phyloP scores from a whole-genome alignment of 2,113 vertebrate genomes.

The Patagioenas fasciata region DNA sequence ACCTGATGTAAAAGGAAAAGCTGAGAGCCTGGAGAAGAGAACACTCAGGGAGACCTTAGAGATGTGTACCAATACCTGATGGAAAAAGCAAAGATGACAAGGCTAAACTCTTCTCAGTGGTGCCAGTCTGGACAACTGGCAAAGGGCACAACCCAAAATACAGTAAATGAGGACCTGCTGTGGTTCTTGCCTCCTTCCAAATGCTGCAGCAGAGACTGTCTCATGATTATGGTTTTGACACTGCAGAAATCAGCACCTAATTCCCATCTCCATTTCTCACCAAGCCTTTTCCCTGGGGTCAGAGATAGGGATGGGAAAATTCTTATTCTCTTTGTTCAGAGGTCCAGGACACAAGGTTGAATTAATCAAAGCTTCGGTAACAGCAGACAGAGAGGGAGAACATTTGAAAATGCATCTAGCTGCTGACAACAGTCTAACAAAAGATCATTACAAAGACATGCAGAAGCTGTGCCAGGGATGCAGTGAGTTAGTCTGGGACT shows the following conservation, averaged over 20 bases:
- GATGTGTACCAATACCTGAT: background rate
- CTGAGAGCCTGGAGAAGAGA: background rate
- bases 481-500: background rate
- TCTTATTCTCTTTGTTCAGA: background rate
- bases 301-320: background rate
- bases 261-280: background rate
- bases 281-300: background rate
- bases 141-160: background rate
- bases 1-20: background rate
- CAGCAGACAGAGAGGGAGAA: background rate
- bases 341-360: background rate
- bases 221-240: fast-evolving
- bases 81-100: background rate
- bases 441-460: background rate
- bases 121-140: background rate
- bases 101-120: background rate
- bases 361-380: background rate
- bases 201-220: background rate
- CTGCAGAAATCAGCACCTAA: background rate
- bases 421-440: background rate
- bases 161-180: fast-evolving
- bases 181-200: background rate
- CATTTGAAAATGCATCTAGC: background rate
- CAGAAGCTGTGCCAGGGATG: background rate
- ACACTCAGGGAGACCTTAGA: fast-evolving